Percentiles rank a stretch among this genome's conserved stretches.
These are phyloP conservation scores for Potamarius usumacintae DNA, from an alignment of 2,113 vertebrate species.

Conservation along the genomic window DNA sequence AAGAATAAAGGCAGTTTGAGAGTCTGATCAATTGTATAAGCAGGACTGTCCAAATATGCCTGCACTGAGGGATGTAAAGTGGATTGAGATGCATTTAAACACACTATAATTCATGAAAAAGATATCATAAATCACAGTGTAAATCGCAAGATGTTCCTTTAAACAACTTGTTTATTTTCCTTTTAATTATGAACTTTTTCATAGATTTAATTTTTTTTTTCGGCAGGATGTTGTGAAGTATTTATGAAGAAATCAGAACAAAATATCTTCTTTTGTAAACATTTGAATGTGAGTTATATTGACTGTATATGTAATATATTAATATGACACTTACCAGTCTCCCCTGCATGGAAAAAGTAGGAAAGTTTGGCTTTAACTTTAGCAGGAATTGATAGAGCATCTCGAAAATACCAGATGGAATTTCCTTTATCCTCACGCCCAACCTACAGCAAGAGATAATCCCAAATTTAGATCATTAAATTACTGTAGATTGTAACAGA, in stretches of 20 bases:
- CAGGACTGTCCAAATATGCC: too few species aligned
- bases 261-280: background rate
- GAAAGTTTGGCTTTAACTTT: constrained; percentile 71
- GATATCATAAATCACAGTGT: background rate
- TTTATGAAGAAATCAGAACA: background rate
- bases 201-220: background rate
- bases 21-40: too few species aligned
- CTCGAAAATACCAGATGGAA: constrained; percentile 79
- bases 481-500: background rate
- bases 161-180: background rate
- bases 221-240: background rate
- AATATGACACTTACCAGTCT: constrained; percentile 77
- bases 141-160: background rate
- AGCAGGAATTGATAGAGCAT: constrained; percentile 77
- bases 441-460: constrained; percentile 71
- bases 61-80: background rate
- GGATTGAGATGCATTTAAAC: background rate
- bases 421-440: constrained; percentile 83
- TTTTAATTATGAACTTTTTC: background rate
- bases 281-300: background rate
- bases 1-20: too few species aligned
- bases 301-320: background rate
- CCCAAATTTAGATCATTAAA: background rate
- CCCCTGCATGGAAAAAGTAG: constrained; percentile 90
- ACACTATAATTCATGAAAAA: background rate